A percentile compares a stretch with the other conserved stretches of the same genome.
Evolutionary conservation across 2,113 vertebrate genomes (phyloP).

Genomic region (Notechis scutatus): DNA sequence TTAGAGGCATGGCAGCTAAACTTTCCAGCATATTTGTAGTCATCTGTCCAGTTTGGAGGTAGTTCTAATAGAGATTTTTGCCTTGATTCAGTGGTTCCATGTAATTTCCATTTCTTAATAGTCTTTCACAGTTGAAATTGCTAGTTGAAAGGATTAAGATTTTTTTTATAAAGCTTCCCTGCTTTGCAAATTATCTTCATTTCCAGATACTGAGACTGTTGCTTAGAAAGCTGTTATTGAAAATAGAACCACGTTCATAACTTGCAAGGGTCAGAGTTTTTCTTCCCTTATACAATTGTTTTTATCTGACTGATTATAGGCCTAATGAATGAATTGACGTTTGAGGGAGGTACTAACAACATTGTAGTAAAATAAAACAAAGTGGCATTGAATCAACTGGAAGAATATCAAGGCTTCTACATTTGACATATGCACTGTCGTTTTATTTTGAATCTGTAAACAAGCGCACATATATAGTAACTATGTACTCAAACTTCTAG

Average conservation of each 20-base stretch:
- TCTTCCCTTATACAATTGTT: background rate
- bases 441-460: background rate
- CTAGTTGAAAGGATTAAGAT: background rate
- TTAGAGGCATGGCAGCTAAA: background rate
- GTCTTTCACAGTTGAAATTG: background rate
- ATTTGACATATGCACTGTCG: background rate
- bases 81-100: background rate
- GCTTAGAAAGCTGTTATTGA: background rate
- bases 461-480: background rate
- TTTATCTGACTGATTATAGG: background rate
- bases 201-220: background rate
- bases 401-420: background rate
- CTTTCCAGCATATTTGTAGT: background rate
- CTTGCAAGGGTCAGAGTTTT: background rate
- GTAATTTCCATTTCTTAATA: background rate
- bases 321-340: background rate
- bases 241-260: background rate
- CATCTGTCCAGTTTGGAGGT: background rate
- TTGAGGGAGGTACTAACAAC: background rate
- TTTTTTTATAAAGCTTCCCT: background rate
- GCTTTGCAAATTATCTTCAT: background rate
- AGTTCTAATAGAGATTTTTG: background rate
- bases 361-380: background rate
- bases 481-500: background rate
- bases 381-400: background rate